Percentiles rank a stretch among this genome's conserved stretches.
These are phyloP conservation scores for Phallusia fumigata DNA, from an alignment of 23 tunicate species.

Conservation along the genomic window DNA sequence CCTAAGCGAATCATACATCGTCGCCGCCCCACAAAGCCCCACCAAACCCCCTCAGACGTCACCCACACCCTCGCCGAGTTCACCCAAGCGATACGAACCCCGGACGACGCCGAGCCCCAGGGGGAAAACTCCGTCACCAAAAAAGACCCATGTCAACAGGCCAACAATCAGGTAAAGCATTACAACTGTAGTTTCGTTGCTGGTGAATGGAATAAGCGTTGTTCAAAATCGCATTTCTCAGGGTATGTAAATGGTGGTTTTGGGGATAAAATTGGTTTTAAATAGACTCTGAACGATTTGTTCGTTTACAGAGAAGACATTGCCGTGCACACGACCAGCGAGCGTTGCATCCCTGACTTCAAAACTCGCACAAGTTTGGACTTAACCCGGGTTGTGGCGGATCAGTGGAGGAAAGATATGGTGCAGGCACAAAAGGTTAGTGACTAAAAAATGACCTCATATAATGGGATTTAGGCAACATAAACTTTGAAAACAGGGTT, in stretches of 20 bases:
- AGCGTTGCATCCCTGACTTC: constrained; percentile 30
- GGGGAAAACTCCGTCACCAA: constrained; percentile 3
- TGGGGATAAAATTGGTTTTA: no score
- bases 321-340: constrained; percentile 39
- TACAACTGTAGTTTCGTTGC: no score
- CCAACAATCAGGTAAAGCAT: constrained; percentile 27
- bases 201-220: no score
- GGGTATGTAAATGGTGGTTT: no score
- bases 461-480: no score
- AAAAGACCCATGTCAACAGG: neutral
- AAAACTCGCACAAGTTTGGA: constrained; percentile 51
- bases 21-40: neutral
- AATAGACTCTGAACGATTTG: no score
- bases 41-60: neutral
- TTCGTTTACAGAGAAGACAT: constrained; percentile 48
- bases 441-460: neutral
- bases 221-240: no score
- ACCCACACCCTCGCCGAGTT: neutral
- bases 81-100: constrained; percentile 15
- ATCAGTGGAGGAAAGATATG: constrained; percentile 87
- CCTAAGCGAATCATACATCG: constrained; percentile 52
- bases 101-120: constrained; percentile 33
- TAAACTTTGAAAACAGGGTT: no score
- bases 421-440: constrained; percentile 44
- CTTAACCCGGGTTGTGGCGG: constrained; percentile 58